Base-by-base conservation (phyloP, 2,113 vertebrate species). In the Osmerus eperlanus region DNA sequence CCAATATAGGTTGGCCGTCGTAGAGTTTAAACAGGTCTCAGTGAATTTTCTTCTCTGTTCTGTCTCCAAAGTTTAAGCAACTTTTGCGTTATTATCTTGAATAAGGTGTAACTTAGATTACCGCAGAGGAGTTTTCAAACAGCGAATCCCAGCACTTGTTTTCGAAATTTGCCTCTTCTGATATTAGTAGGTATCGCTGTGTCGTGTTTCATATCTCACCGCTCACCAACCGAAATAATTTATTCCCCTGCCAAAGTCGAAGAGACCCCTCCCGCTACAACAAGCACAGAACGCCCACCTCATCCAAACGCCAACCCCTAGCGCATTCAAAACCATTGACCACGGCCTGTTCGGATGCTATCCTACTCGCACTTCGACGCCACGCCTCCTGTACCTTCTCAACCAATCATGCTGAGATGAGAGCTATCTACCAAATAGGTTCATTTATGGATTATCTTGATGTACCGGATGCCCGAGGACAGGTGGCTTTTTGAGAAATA, bases 141-240 rank as follows among this genome's bases (percentile, higher is more conserved):
- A 67, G 47, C 4, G 28, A 79, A 76, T 28, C 2, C 8, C 73
- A 18, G 68, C 52, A 62, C 67, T 0, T 83, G 84, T 52, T 71
- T 71, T 13, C 54, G 29, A 41, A 67, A 58, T 32, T 56, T 7
- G 19, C n/a, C 56, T 15, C 55, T 25, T 36, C 56, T 29, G n/a
- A 28, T n/a, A 11, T 66, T 47, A 32, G 54, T 25, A 64, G 8
- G 62, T 58, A 15, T 23, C 63, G 72, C 15, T 67, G 71, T 56
- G 72, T 36, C 68, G 67, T 18, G 19, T 67, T 69, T 73, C 47
- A 72, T 70, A 55, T 25, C 73, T 7, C 72, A 3, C 73, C 77
- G 81, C 75, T 29, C 53, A n/a, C 64, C 36, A 72, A 80, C 76
- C 81, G 55, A 71, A 84, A 69, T 83, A 69, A 83, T 65, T 77